These are phyloP conservation scores for Gasterosteus nipponicus DNA, from an alignment of 2,113 vertebrate genomes.

Conservation along the genomic window DNA sequence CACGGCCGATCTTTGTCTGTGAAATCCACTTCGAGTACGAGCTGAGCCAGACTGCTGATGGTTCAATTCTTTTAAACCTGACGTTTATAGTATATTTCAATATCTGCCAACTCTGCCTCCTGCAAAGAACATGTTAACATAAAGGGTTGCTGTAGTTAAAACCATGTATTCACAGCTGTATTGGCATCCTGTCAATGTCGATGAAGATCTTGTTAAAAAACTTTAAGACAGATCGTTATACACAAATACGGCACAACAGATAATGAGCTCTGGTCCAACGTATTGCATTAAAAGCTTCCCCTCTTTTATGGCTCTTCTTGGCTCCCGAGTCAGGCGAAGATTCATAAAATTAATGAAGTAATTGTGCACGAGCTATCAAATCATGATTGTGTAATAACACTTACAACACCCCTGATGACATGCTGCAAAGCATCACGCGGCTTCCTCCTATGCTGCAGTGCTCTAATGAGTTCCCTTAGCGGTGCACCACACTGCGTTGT, in stretches of 20 bases:
- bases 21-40: slow-evolving; percentile 10
- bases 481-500: slow-evolving; percentile 66
- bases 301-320: neutral
- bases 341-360: slow-evolving; percentile 56
- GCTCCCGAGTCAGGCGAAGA: neutral
- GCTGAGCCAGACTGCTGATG: slow-evolving; percentile 4
- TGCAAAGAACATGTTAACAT: neutral
- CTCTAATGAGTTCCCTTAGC: slow-evolving; percentile 67
- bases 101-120: neutral
- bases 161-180: neutral
- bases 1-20: slow-evolving; percentile 8
- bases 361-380: slow-evolving; percentile 59
- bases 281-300: neutral
- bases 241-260: neutral
- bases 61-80: slow-evolving; percentile 1
- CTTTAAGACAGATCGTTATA: neutral
- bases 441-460: slow-evolving; percentile 44
- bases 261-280: neutral
- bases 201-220: slow-evolving; percentile 7
- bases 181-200: neutral
- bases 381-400: slow-evolving; percentile 64
- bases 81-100: neutral
- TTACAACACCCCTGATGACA: slow-evolving; percentile 49
- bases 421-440: slow-evolving; percentile 53
- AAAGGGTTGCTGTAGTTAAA: neutral